phyloP scores from a whole-genome alignment of 2,888 invertebrate genomes.

The Drosophila subquinaria region DNA sequence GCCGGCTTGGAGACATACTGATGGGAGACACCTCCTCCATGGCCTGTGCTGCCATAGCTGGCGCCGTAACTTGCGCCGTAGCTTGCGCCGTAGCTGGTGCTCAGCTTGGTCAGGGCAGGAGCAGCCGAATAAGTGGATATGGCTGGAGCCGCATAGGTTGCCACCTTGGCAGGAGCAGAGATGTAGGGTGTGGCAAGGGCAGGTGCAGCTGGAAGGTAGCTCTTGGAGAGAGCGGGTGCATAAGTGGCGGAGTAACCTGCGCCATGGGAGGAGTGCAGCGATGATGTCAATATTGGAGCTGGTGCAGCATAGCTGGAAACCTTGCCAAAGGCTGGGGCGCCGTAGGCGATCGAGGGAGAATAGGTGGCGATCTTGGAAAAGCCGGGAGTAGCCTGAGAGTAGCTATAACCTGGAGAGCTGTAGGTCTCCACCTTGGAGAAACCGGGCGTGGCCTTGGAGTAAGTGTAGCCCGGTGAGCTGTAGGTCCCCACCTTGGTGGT shows the following conservation, averaged over 20 bases:
- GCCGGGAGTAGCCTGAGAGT: conserved; percentile 52
- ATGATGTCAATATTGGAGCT: conserved; percentile 51
- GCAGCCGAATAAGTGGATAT: conserved; percentile 35
- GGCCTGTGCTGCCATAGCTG: conserved; percentile 26
- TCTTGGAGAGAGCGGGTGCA: conserved; percentile 71
- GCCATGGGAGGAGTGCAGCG: conserved; percentile 57
- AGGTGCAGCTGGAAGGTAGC: conserved; percentile 68
- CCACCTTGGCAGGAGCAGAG: conserved; percentile 60
- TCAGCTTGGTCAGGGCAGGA: conserved; percentile 51
- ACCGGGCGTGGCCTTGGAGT: conserved; percentile 81
- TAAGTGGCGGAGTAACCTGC: conserved; percentile 64
- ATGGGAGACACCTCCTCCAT: conserved; percentile 65
- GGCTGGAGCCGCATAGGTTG: conserved; percentile 59
- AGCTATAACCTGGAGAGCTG: conserved; percentile 72
- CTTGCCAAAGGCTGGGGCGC: conserved; percentile 66
- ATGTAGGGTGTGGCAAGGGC: conserved; percentile 56
- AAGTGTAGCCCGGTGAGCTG: conserved; percentile 86
- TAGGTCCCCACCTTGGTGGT: conserved; percentile 85
- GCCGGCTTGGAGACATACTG: conserved; percentile 58
- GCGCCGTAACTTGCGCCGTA: conserved; percentile 16
- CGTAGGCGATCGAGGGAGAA: conserved; percentile 71
- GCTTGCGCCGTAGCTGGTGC: conserved; percentile 58
- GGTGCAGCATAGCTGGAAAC: conserved; percentile 53
- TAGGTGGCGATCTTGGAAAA: conserved; percentile 79
- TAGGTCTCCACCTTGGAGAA: conserved; percentile 76